Percentiles rank a stretch among this genome's conserved stretches.
Conservation (phyloP, 2,888 invertebrate genomes). For the Drosophila affinis region DNA sequence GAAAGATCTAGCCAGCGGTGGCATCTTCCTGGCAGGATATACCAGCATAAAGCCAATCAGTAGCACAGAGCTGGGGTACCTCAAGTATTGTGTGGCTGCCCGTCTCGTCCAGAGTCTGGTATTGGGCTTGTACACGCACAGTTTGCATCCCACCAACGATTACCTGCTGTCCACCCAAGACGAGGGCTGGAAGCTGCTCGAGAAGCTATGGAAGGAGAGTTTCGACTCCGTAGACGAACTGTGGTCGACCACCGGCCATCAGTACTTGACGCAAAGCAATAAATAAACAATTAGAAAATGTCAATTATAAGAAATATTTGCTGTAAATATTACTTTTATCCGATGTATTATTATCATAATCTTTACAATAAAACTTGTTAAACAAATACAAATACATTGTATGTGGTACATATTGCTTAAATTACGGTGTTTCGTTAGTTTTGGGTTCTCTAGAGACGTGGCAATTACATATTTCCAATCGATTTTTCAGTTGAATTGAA, state of each 20-base stretch:
- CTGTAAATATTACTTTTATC: conserved; percentile 54
- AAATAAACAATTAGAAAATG: conserved; percentile 65
- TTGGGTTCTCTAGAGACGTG: conserved; percentile 32
- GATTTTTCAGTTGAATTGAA: conserved; percentile 48
- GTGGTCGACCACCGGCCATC: conserved; percentile 87
- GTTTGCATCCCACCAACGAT: conserved; percentile 90
- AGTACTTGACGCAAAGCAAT: conserved; percentile 86
- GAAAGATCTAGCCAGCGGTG: conserved; percentile 86
- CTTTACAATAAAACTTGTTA: conserved; percentile 72
- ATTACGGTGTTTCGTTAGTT: conserved; percentile 22
- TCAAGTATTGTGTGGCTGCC: conserved; percentile 91
- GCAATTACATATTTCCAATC: conserved; percentile 34
- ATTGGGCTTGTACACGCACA: conserved; percentile 89
- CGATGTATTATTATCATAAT: conserved; percentile 52
- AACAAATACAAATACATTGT: conserved; percentile 62
- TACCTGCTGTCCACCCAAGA: conserved; percentile 90
- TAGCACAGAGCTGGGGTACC: conserved; percentile 86
- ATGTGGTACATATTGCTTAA: conserved; percentile 38
- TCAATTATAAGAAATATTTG: conserved; percentile 24
- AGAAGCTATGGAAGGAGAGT: conserved; percentile 85
- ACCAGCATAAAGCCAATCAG: conserved; percentile 86
- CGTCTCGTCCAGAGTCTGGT: conserved; percentile 93
- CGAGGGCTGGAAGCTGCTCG: conserved; percentile 88
- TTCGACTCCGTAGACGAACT: conserved; percentile 86
- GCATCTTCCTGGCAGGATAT: conserved; percentile 91